Base-by-base conservation (phyloP, 1,140 invertebrate species). In the Eurytemora carolleeae region DNA sequence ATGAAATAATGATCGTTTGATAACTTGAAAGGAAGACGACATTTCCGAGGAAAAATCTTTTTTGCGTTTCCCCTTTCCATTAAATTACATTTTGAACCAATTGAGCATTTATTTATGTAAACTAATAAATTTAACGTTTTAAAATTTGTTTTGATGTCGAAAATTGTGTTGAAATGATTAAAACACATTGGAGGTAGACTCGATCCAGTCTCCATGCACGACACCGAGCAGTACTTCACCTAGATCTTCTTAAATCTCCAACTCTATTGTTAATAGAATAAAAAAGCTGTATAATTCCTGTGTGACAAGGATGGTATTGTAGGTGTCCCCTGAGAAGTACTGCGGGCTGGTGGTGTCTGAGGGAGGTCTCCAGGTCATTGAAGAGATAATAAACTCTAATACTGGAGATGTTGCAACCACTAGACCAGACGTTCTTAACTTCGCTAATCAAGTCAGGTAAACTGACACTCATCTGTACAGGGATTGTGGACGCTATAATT, bases 281-380 rank as follows among this genome's bases (percentile, higher is more conserved):
- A 53, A 2, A 55, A 22, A 16, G 25, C 20, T 19, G 15, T 52
- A 56, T 64, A 19, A 16, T 12, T 22, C 18, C 17, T 22, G 17
- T 54, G 23, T 59, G 1, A 23, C 12, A 22, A 16, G 25, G 55
- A 58, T 52, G 54, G 22, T 64, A 66, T 63, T 63, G 64, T 67
- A 65, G 52, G 63, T 75, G 77, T 64, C 72, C 84, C 83, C 88
- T 26, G 80, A 83, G 18, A 96, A 94, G 74, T 97, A 96, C 72
- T 96, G 90, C 71, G 74, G 75, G 58, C 75, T 95, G 65, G 79
- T 97, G 15, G 81, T 85, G 66, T 76, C 80, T 55, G 92, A 96
- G 76, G 84, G 84, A 58, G 93, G 92, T 1, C 69, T 91, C n/a
- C 31, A 44, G 7, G 7, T 44, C 7, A 44, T 44, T n/a, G n/a